These are phyloP conservation scores for Ochlodes sylvanus DNA, from an alignment of 2,888 invertebrate species.

Conservation along the genomic window DNA sequence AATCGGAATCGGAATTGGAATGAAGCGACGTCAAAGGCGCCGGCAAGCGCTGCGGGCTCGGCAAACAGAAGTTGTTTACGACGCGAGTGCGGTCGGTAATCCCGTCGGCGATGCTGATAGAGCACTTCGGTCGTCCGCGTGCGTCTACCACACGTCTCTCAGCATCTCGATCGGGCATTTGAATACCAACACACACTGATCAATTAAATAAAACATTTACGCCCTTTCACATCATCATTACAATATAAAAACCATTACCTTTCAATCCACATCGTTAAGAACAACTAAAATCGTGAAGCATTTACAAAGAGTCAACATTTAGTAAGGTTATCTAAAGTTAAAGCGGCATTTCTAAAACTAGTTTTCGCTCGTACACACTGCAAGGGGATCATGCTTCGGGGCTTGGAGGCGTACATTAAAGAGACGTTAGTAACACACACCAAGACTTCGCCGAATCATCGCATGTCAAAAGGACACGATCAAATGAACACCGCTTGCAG, in stretches of 20 bases:
- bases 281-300: conserved; percentile 82
- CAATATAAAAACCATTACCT: conserved; percentile 82
- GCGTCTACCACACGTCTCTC: conserved; percentile 69
- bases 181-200: conserved; percentile 89
- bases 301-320: conserved; percentile 82
- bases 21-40: conserved; percentile 63
- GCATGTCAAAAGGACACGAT: conserved; percentile 67
- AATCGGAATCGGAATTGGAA: conserved; percentile 56
- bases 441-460: conserved; percentile 63
- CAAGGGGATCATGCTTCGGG: conserved; percentile 79
- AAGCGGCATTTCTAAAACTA: conserved; percentile 77
- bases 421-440: conserved; percentile 54
- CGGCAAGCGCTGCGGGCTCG: conserved; percentile 54
- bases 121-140: conserved; percentile 73
- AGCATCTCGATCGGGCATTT: conserved; percentile 87
- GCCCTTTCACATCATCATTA: conserved; percentile 82
- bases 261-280: conserved; percentile 83
- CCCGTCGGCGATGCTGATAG: conserved; percentile 81
- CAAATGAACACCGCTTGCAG: conserved; percentile 74
- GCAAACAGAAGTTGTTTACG: background rate
- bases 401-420: conserved; percentile 59
- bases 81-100: conserved; percentile 73
- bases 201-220: conserved; percentile 73
- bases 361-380: conserved; percentile 70
- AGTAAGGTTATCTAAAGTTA: conserved; percentile 72